A percentile compares a stretch with the other conserved stretches of the same genome.
These are phyloP conservation scores for Orestias chungarensis DNA, from an alignment of 2,797 vertebrate genomes.

Conservation along the genomic window DNA sequence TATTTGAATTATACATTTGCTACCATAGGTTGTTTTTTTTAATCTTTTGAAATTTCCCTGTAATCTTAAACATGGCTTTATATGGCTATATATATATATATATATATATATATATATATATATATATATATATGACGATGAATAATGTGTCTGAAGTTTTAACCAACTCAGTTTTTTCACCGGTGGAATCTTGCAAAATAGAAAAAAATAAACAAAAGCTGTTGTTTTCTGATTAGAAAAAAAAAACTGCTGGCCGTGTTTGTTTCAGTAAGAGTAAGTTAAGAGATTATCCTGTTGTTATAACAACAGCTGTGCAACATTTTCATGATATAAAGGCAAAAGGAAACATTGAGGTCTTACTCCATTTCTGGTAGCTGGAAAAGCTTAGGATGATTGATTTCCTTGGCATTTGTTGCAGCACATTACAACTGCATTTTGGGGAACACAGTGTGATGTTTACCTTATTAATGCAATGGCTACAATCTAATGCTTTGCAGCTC, in stretches of 20 bases:
- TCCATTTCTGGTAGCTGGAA: neutral
- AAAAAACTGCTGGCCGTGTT: neutral
- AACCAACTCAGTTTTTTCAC: neutral
- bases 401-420: neutral
- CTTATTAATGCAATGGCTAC: neutral
- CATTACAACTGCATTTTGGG: neutral
- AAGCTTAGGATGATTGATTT: slow-evolving; percentile 1
- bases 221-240: neutral
- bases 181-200: neutral
- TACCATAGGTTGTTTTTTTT: neutral
- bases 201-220: neutral
- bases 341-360: slow-evolving; percentile 4
- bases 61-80: neutral
- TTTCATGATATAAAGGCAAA: slow-evolving; percentile 4
- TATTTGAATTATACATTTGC: neutral
- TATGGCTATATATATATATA: too few species aligned
- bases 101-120: too few species aligned
- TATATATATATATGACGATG: neutral
- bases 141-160: neutral
- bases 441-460: neutral
- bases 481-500: neutral
- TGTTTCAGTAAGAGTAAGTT: slow-evolving; percentile 2
- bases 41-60: neutral
- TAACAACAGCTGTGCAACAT: slow-evolving; percentile 18
- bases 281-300: slow-evolving; percentile 17